Conservation (phyloP, 2,113 vertebrate genomes). For the Calyptommatus sinebrachiatus region DNA sequence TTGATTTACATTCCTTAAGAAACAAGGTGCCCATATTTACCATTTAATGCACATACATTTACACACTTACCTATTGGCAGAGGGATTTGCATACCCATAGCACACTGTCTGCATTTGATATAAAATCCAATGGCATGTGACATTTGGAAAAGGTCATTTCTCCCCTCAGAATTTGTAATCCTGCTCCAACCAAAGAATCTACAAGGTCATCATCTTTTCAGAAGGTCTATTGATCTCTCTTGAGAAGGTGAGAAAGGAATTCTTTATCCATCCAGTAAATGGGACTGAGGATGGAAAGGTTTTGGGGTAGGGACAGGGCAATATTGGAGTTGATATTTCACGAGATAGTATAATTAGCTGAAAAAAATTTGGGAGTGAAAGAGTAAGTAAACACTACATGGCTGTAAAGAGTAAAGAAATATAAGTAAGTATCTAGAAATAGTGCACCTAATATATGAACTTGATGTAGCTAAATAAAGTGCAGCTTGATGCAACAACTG, state of each 20-base stretch:
- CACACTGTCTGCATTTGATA: slow-evolving; percentile 98
- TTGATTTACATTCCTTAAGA: slow-evolving; percentile 55
- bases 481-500: background rate
- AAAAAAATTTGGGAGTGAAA: background rate
- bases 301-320: background rate
- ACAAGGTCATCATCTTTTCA: slow-evolving; percentile 49
- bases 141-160: slow-evolving; percentile 99
- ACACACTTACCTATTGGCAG: slow-evolving; percentile 87
- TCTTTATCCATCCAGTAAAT: background rate
- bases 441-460: background rate
- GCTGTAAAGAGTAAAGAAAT: background rate
- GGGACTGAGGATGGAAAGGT: background rate
- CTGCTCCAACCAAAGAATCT: slow-evolving; percentile 67
- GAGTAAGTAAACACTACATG: background rate
- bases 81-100: slow-evolving; percentile 99
- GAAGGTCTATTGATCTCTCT: slow-evolving; percentile 35
- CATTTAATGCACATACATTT: slow-evolving; percentile 65
- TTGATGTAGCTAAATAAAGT: background rate
- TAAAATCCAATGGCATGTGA: slow-evolving; percentile 99
- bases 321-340: background rate
- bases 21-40: slow-evolving; percentile 16
- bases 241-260: background rate
- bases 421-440: slow-evolving; percentile 3
- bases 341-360: background rate
- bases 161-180: slow-evolving; percentile 87